Percentiles rank a stretch among this genome's conserved stretches.
Evolutionary conservation across 2,888 invertebrate species (phyloP).

Genomic region (Agapostemon virescens): DNA sequence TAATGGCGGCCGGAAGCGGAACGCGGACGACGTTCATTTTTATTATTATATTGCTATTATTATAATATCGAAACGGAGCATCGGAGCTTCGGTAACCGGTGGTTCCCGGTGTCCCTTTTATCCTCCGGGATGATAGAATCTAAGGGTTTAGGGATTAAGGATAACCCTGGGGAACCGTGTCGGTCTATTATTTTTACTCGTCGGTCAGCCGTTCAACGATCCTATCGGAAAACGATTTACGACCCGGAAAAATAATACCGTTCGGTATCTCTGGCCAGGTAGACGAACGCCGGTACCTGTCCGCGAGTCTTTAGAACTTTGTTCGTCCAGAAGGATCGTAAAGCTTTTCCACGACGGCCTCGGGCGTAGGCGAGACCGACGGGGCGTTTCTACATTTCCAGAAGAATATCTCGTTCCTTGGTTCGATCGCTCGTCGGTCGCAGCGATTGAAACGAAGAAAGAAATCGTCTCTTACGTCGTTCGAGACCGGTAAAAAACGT

Average conservation of each 20-base stretch:
- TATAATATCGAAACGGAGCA: neutral
- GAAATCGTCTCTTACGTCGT: too few relatives aligned
- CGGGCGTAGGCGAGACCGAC: neutral
- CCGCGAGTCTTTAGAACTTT: neutral
- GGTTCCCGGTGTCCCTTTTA: neutral
- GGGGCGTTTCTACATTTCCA: neutral
- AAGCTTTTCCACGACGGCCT: neutral
- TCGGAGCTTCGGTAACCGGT: too few relatives aligned
- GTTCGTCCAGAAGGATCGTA: neutral
- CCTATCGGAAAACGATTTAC: slow-evolving; percentile 14
- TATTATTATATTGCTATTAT: neutral
- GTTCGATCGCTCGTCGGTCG: neutral
- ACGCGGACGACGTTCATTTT: neutral
- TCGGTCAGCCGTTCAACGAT: neutral
- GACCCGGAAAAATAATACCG: neutral
- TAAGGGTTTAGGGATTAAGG: neutral
- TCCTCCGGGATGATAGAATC: neutral
- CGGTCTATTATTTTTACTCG: neutral
- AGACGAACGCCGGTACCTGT: slow-evolving; percentile 9
- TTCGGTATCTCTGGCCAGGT: neutral
- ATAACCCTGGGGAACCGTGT: neutral
- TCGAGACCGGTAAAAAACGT: neutral
- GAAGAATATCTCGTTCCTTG: neutral
- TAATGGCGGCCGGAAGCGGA: slow-evolving; percentile 1
- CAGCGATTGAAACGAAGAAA: neutral